Conservation (phyloP, 2,888 invertebrate species). For the Diadegma fenestrale region DNA sequence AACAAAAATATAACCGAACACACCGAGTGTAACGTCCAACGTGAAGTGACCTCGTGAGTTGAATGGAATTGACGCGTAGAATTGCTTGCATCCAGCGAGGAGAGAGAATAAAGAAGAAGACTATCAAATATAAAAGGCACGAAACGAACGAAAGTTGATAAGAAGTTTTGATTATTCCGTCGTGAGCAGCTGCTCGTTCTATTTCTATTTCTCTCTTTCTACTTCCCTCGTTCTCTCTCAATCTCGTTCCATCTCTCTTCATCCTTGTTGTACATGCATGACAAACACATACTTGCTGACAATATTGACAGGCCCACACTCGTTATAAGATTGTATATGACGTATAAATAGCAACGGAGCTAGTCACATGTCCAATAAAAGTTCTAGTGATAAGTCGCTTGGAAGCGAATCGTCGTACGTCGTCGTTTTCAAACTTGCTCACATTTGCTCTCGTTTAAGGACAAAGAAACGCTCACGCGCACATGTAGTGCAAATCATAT, state of each 20-base stretch:
- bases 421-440: constrained; percentile 13
- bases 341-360: constrained; percentile 45
- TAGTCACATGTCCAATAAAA: constrained; percentile 50
- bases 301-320: constrained; percentile 57
- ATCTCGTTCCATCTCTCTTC: constrained; percentile 11
- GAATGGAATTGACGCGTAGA: constrained; percentile 22
- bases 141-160: constrained; percentile 48
- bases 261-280: constrained; percentile 12
- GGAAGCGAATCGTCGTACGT: constrained; percentile 30
- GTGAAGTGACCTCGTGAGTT: constrained; percentile 18
- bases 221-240: constrained; percentile 7
- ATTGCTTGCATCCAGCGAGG: constrained; percentile 11
- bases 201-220: constrained; percentile 13
- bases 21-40: background rate
- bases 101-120: background rate
- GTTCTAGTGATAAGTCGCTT: constrained; percentile 41
- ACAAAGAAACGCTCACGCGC: constrained; percentile 12
- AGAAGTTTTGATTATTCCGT: constrained; percentile 59
- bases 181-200: constrained; percentile 19
- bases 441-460: constrained; percentile 39
- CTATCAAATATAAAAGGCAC: constrained; percentile 48
- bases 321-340: constrained; percentile 27
- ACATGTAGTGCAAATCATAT: background rate
- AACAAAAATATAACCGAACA: background rate
- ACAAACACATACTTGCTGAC: background rate